Percentiles rank a stretch among this genome's conserved stretches.
These are phyloP conservation scores for Forficula auricularia DNA, from an alignment of 1,140 invertebrate species.

Conservation along the genomic window DNA sequence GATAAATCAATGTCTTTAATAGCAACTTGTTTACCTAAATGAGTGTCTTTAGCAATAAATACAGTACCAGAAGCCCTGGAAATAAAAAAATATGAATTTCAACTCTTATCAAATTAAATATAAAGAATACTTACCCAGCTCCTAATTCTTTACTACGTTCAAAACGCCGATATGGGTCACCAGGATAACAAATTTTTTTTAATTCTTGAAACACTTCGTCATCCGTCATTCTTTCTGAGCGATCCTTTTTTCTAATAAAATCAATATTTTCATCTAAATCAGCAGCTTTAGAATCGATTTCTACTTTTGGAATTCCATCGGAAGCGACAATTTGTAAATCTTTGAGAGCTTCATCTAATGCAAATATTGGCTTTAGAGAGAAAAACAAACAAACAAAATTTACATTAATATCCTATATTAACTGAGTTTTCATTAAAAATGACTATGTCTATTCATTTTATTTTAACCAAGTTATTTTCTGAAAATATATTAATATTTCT, in stretches of 20 bases:
- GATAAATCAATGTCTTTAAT: conserved; percentile 91
- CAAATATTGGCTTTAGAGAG: background rate
- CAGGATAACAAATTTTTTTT: conserved; percentile 52
- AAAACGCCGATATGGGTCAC: conserved; percentile 64
- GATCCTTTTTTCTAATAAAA: conserved; percentile 23
- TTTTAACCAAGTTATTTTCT: no score
- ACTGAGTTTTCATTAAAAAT: no score
- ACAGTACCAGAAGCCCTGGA: conserved; percentile 67
- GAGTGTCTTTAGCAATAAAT: conserved; percentile 70
- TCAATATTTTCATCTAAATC: conserved; percentile 16
- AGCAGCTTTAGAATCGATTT: no score
- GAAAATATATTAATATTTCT: no score
- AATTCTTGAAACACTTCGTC: conserved; percentile 75
- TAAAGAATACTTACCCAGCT: conserved; percentile 34
- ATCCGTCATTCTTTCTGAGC: conserved; percentile 40
- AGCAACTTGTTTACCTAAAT: conserved; percentile 63
- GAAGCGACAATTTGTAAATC: conserved; percentile 4
- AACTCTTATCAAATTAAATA: conserved; percentile 2
- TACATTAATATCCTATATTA: no score
- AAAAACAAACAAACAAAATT: no score
- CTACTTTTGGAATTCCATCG: background rate
- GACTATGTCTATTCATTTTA: no score
- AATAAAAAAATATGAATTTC: background rate
- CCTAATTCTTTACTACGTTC: conserved; percentile 72
- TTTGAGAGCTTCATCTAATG: conserved; percentile 7